phyloP scores from a whole-genome alignment of 2,797 vertebrate species.

The Nyctalus aviator region DNA sequence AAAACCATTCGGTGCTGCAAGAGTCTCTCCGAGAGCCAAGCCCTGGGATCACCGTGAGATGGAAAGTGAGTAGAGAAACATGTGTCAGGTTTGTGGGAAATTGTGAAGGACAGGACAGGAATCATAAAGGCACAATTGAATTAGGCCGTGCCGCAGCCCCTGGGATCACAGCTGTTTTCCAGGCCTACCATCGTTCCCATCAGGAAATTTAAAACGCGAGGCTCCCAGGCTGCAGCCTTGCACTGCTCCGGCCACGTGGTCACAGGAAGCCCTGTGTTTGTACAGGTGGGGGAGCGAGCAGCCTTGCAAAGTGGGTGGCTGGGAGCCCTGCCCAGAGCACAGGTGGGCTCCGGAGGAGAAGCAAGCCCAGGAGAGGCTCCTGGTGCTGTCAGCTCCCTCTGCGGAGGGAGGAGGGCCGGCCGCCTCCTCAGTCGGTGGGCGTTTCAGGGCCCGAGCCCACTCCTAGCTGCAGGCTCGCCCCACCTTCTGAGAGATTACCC shows the following conservation, averaged over 20 bases:
- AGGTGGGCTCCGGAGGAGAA: constrained; percentile 57
- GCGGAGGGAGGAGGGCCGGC: fast-evolving
- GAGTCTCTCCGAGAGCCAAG: not conserved
- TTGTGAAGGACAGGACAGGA: constrained; percentile 70
- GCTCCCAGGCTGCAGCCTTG: not conserved
- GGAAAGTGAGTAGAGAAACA: constrained; percentile 46
- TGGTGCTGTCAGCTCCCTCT: not conserved
- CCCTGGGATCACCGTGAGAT: not conserved
- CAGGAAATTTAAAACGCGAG: constrained; percentile 77
- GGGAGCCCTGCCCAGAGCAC: constrained; percentile 24
- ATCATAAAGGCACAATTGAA: constrained; percentile 76
- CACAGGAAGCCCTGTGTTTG: constrained; percentile 76
- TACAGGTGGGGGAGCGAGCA: constrained; percentile 47
- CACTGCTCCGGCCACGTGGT: constrained; percentile 31
- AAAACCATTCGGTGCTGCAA: not conserved
- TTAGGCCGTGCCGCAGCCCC: constrained; percentile 27
- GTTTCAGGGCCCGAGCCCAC: not conserved
- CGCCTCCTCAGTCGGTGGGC: not conserved
- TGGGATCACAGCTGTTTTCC: constrained; percentile 74
- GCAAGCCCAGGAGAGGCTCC: constrained; percentile 10
- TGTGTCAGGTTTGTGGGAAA: constrained; percentile 77
- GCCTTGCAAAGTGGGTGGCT: constrained; percentile 52
- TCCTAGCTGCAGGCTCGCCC: not conserved
- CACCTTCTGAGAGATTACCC: not conserved
- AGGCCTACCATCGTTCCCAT: constrained; percentile 62